A percentile compares a stretch with the other conserved stretches of the same genome.
These are phyloP conservation scores for Itoplectis maculator DNA, from an alignment of 2,888 invertebrate genomes.

Conservation along the genomic window DNA sequence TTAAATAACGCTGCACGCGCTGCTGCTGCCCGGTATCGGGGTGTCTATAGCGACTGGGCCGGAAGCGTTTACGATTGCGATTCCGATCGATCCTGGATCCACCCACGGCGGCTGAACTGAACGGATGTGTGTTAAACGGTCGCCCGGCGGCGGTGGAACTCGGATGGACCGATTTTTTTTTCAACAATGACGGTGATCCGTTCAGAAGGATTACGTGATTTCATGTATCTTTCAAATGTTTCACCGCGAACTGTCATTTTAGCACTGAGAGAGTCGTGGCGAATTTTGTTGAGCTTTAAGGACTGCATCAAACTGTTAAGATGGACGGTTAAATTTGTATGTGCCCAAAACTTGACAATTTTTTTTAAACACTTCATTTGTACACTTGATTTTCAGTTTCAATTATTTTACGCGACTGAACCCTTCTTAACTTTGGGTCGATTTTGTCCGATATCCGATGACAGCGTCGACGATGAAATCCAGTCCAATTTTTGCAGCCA, in stretches of 20 bases:
- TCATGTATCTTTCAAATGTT: not conserved
- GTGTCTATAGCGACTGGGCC: slow-evolving; percentile 14
- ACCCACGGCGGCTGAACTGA: slow-evolving; percentile 40
- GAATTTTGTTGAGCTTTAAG: not conserved
- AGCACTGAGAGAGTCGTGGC: not conserved
- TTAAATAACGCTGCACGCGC: not conserved
- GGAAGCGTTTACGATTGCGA: slow-evolving; percentile 59
- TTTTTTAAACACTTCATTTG: too few species aligned
- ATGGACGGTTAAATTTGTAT: too few species aligned
- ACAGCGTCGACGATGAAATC: too few species aligned
- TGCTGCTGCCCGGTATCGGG: not conserved
- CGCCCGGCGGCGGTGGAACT: slow-evolving; percentile 22
- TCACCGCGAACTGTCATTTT: not conserved
- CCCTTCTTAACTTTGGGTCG: too few species aligned
- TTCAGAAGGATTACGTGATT: slow-evolving; percentile 58
- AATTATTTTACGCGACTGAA: too few species aligned
- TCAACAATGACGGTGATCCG: slow-evolving; percentile 43
- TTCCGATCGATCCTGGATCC: slow-evolving; percentile 56
- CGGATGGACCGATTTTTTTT: slow-evolving; percentile 36
- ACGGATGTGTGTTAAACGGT: slow-evolving; percentile 52
- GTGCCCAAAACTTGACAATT: too few species aligned
- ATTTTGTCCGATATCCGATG: too few species aligned
- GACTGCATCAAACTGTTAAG: too few species aligned
- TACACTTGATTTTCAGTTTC: too few species aligned
- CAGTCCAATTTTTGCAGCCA: too few species aligned